Evolutionary conservation across 1,140 invertebrate species (phyloP), one percentile per base, ranked within the genome.

Genomic region (Dysdera silvatica): DNA sequence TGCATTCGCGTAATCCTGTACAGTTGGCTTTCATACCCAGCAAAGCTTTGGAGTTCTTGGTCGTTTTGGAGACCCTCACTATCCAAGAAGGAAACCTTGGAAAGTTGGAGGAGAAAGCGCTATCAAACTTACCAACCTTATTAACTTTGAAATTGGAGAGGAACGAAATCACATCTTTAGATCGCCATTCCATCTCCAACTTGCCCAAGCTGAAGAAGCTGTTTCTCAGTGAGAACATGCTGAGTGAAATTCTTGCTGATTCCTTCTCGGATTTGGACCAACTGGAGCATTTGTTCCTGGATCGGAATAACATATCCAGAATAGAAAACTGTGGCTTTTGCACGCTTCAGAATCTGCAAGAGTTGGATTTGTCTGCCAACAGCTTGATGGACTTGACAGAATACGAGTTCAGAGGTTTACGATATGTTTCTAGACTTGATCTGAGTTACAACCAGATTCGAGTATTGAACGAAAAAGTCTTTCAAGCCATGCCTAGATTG

Each of bases 211-310:
- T 99, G 49, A 87, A 88, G 71, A 82, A 94, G 67, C 78, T 98
- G 1, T 95, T 98, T 79, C 78, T 98, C 3, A 91, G 88, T 71
- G 86, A 92, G 68, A 99, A 98, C 80, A 83, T 88, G 72, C 91
- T 98, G 24, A 83, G 82, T 47, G 92, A 95, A 77, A 73, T 95
- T 4, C 14, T 43, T 2, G 47, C 33, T 2, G 40, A 57, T 8
- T 18, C 65, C 2, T 37, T 66, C 10, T 33, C n/a, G 3, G 28
- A 29, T 4, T 12, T 66, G 4, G 31, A n/a, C 1, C 35, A 56
- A 16, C 37, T 66, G 2, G 41, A 51, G 23, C 12, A 51, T 2
- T 32, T 66, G 18, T 57, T 43, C 4, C 10, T 66, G 14, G 65
- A 66, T 2, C 23, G 53, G 10, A 66, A 66, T 20, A 51, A 61